Evolutionary conservation across 1,140 invertebrate species (phyloP), one percentile per base, ranked within the genome.

Genomic region (Drosophila baimaii): DNA sequence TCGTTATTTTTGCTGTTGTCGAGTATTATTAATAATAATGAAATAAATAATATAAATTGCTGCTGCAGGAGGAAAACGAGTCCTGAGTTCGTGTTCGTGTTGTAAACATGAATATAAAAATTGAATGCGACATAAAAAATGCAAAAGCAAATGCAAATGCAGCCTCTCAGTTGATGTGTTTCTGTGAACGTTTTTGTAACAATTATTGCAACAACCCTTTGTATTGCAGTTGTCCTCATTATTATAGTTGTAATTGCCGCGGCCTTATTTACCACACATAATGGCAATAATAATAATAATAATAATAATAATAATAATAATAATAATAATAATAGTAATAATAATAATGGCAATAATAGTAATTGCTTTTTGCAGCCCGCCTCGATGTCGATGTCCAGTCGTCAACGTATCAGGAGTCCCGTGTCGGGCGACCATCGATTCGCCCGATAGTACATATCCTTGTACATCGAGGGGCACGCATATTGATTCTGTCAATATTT

Each of bases 401-500:
- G 74, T 91, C 90, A 91, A 91, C 91, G 91, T 85, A 92, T 92
- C 79, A 92, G 64, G 33, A 92, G 79, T 46, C 91, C 91, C 64
- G 90, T 91, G 52, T 92, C 91, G 23, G 89, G 80, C 27, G 91
- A 90, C 91, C 91, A 92, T 43, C 91, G 90, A 85, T 92, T 92
- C 72, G 90, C 91, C 44, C 90, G 66, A 91, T 95, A 95, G 80
- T 94, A 94, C 94, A 95, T 95, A 84, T 95, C 94, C 92, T 94
- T 95, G 77, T 94, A 94, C 95, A 95, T 95, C 68, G 94, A 94
- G 41, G 95, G 94, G 92, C 95, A 95, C 62, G 93, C 92, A 75
- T 93, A 92, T 81, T 93, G 93, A 79, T 93, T 94, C 94, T 95
- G 92, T 64, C 49, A 43, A 70, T 61, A 15, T 63, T 64, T 64